These are phyloP conservation scores for Trogon melanurus DNA, from an alignment of 2,113 vertebrate species.

Conservation along the genomic window DNA sequence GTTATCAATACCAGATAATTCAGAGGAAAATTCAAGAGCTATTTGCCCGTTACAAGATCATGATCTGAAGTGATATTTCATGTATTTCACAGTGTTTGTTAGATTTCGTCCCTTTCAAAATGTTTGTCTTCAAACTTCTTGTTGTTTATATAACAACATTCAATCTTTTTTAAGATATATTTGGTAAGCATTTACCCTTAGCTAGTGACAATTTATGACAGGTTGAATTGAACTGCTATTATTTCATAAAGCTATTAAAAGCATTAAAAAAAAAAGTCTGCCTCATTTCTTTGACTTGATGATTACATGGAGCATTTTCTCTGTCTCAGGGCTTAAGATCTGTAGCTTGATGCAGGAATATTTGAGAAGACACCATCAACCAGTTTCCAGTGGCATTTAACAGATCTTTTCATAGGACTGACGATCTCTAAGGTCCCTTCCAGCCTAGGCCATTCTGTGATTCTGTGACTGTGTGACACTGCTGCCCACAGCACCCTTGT, in stretches of 20 bases:
- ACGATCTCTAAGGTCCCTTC: too few species aligned
- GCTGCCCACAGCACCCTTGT: too few species aligned
- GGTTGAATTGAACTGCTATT: background rate
- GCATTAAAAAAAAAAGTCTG: background rate
- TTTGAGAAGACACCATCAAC: background rate
- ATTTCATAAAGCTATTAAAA: background rate
- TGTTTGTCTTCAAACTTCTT: background rate
- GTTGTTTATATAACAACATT: background rate
- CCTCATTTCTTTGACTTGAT: background rate
- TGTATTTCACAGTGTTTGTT: background rate
- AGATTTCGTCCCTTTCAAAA: background rate
- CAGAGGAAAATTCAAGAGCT: background rate
- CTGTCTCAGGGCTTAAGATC: background rate
- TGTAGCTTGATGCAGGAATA: background rate
- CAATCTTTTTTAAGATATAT: background rate
- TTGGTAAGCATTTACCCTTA: background rate
- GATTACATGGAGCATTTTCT: background rate
- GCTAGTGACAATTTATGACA: background rate
- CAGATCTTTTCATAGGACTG: background rate
- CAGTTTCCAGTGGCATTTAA: background rate
- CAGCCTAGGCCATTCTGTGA: too few species aligned
- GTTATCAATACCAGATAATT: background rate
- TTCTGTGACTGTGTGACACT: too few species aligned
- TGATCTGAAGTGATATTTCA: background rate
- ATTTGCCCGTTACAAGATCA: background rate